phyloP scores from a whole-genome alignment of 2,888 invertebrate genomes.

The Nasonovia ribisnigri region DNA sequence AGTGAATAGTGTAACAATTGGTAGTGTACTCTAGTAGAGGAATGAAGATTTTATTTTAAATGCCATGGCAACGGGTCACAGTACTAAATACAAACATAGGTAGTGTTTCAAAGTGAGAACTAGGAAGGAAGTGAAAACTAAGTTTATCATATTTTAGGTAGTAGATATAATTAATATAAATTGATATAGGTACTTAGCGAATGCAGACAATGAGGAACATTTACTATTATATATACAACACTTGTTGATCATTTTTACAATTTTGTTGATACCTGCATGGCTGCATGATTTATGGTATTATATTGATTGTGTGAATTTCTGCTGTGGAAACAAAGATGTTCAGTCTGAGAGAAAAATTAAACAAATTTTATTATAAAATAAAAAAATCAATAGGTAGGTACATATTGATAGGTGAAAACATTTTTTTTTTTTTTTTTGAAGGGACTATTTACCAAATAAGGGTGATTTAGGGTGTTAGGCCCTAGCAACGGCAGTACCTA shows the following conservation, averaged over 20 bases:
- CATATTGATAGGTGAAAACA: not conserved
- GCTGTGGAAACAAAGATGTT: not conserved
- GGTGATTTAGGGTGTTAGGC: constrained; percentile 4
- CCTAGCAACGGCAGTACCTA: not conserved
- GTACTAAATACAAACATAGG: not conserved
- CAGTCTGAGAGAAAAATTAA: not conserved
- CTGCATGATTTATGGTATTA: not conserved
- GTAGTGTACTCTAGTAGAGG: not conserved
- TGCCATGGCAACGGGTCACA: constrained; percentile 19
- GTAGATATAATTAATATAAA: not conserved
- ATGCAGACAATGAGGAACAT: not conserved
- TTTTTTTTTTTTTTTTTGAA: not conserved
- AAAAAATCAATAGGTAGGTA: constrained; percentile 29
- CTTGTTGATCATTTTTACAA: not conserved
- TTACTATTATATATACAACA: not conserved
- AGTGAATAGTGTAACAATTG: not conserved
- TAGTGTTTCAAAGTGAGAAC: not conserved
- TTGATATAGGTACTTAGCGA: not conserved
- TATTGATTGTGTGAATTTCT: not conserved
- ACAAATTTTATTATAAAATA: not conserved
- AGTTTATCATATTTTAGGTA: not conserved
- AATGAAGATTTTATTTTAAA: not conserved
- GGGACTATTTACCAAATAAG: not conserved
- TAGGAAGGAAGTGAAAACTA: not conserved
- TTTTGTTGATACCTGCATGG: not conserved